These are phyloP conservation scores for Microcebus tavaratra DNA, from an alignment of 2,113 vertebrate species.

Conservation along the genomic window DNA sequence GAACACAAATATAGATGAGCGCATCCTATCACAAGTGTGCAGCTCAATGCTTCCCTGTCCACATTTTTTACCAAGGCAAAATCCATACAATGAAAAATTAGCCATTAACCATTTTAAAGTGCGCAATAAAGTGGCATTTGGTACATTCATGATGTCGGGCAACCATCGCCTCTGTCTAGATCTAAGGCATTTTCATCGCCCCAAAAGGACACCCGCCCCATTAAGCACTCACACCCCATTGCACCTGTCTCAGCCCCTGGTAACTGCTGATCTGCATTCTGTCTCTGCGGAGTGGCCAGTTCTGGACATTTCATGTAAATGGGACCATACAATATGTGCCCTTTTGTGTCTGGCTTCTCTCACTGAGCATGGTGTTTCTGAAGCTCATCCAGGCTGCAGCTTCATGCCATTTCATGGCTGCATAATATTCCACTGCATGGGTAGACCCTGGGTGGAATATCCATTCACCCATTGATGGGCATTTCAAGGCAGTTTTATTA, in stretches of 20 bases:
- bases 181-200: background rate
- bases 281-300: background rate
- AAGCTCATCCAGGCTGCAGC: background rate
- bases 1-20: background rate
- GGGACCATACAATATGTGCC: background rate
- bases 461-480: background rate
- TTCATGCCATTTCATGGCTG: background rate
- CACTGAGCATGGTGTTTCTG: background rate
- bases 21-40: accelerated
- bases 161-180: background rate
- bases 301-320: background rate
- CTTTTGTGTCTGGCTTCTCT: background rate
- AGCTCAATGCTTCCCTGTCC: background rate
- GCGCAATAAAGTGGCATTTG: background rate
- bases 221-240: background rate
- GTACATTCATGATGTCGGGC: background rate
- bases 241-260: background rate
- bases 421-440: background rate
- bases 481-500: background rate
- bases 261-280: background rate
- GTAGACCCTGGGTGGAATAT: background rate
- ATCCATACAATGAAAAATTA: background rate
- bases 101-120: background rate
- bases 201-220: background rate
- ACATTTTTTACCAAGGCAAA: background rate